Conservation (phyloP, 2,888 invertebrate species). For the Caenorhabditis sinica region DNA sequence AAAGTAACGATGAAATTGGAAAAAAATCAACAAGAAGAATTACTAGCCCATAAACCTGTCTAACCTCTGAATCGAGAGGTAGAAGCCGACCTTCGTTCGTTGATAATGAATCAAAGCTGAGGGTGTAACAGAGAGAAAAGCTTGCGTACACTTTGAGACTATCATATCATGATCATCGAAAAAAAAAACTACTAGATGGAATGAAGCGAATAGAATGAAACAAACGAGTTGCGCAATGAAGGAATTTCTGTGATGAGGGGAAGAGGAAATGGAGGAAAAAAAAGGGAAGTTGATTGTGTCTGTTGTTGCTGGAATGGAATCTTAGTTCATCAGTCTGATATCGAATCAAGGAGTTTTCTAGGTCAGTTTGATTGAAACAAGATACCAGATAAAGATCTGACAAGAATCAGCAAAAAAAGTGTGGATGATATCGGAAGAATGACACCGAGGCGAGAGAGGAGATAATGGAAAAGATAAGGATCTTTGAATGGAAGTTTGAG, state of each 20-base stretch:
- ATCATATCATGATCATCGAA: constrained; percentile 58
- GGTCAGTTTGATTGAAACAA: constrained; percentile 34
- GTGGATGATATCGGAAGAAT: constrained; percentile 8
- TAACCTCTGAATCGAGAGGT: constrained; percentile 20
- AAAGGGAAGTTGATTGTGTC: constrained; percentile 22
- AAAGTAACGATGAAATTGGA: not conserved
- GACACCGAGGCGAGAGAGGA: not conserved
- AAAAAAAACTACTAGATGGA: constrained; percentile 47
- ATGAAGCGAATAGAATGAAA: constrained; percentile 30
- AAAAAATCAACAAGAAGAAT: too few relatives aligned
- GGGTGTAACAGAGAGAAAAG: constrained; percentile 51
- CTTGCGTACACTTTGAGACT: constrained; percentile 53
- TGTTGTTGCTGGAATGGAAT: constrained; percentile 21
- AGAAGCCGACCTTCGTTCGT: constrained; percentile 37
- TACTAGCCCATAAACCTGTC: constrained; percentile 21
- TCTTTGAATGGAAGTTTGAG: too few relatives aligned
- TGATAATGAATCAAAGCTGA: constrained; percentile 62
- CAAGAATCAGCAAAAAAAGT: constrained; percentile 14
- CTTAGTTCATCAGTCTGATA: constrained; percentile 11
- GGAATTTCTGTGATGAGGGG: constrained; percentile 41
- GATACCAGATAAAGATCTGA: constrained; percentile 36
- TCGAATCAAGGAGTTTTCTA: constrained; percentile 30
- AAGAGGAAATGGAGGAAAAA: not conserved
- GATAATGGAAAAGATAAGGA: not conserved
- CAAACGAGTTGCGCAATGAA: constrained; percentile 56